Evolutionary conservation across 2,888 invertebrate genomes (phyloP).

Genomic region (Chymomyza caudatula): DNA sequence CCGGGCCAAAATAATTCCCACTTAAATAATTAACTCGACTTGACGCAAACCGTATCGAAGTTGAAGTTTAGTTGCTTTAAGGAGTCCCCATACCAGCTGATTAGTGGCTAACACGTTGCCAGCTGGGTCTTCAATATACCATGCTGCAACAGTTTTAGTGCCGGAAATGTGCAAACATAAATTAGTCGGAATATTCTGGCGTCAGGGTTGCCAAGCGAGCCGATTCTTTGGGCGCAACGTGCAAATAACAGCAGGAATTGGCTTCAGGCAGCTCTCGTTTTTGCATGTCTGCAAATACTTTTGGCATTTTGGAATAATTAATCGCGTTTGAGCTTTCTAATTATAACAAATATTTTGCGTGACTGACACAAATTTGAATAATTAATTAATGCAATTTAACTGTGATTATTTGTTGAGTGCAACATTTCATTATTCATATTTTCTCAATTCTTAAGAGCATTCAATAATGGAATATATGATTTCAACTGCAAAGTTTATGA

Average conservation of each 20-base stretch:
- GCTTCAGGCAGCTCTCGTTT: not conserved
- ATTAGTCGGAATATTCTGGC: slow-evolving; percentile 27
- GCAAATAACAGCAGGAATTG: too few species aligned
- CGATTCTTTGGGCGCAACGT: too few species aligned
- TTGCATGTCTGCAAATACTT: not conserved
- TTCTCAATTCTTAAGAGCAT: not conserved
- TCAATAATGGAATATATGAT: not conserved
- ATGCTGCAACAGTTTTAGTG: not conserved
- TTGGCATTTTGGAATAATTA: not conserved
- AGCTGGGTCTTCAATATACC: not conserved
- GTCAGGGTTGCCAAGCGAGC: slow-evolving; percentile 21
- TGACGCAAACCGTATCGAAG: not conserved
- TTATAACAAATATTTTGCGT: not conserved
- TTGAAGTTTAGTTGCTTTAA: slow-evolving; percentile 3
- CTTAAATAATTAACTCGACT: slow-evolving; percentile 52
- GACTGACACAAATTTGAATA: not conserved
- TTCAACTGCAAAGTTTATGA: not conserved
- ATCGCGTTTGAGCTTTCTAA: not conserved
- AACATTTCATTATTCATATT: not conserved
- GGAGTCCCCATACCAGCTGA: not conserved
- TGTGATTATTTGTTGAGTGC: not conserved
- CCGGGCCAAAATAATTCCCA: slow-evolving; percentile 19
- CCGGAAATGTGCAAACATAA: slow-evolving; percentile 42
- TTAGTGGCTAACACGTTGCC: not conserved
- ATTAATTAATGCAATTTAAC: not conserved